These are phyloP conservation scores for Menura novaehollandiae DNA, from an alignment of 2,113 vertebrate genomes.

Conservation along the genomic window DNA sequence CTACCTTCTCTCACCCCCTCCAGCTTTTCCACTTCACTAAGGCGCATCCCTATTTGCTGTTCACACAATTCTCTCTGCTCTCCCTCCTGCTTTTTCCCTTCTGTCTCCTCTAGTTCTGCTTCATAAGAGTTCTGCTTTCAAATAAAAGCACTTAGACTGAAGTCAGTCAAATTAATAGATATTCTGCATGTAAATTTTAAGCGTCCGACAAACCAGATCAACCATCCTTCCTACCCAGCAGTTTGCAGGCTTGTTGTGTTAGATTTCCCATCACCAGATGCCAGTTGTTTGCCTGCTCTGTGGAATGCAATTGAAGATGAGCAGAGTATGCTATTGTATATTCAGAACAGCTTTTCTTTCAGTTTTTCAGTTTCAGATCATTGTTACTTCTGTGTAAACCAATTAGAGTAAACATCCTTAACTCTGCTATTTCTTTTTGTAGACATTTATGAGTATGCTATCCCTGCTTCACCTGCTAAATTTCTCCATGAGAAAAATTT, in stretches of 20 bases:
- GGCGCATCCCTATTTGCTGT: not conserved
- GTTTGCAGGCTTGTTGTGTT: not conserved
- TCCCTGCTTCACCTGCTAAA: not conserved
- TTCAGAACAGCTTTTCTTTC: not conserved
- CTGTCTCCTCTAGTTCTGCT: not conserved
- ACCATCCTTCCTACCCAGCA: fast-evolving
- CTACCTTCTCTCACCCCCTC: not conserved
- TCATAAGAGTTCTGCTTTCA: not conserved
- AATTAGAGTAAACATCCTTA: not conserved
- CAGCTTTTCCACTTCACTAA: not conserved
- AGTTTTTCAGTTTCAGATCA: not conserved
- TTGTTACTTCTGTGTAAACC: not conserved
- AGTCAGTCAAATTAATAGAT: not conserved
- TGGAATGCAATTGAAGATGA: not conserved
- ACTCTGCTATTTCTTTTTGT: not conserved
- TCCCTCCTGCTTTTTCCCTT: not conserved
- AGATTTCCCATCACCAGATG: not conserved
- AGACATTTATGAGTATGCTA: not conserved
- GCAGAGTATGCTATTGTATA: not conserved
- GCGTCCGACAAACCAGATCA: not conserved
- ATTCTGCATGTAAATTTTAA: not conserved
- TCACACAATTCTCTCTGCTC: not conserved
- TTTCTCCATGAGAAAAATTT: not conserved
- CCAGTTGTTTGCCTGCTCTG: not conserved
- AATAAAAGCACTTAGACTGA: not conserved